Percentiles rank a stretch among this genome's conserved stretches.
These are phyloP conservation scores for Rhodophaea formosa DNA, from an alignment of 2,888 invertebrate species.

Conservation along the genomic window DNA sequence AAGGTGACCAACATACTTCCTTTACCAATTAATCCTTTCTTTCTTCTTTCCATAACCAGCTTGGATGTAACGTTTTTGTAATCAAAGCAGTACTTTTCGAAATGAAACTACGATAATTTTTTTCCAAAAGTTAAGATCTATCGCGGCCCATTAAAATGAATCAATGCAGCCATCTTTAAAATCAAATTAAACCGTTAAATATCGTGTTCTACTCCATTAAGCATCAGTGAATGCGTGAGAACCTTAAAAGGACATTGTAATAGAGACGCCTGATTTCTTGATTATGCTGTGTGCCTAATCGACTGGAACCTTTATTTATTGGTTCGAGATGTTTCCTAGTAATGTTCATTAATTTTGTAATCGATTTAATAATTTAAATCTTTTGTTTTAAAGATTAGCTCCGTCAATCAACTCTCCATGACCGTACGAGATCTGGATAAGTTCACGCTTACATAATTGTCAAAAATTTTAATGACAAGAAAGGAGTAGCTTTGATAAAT, in stretches of 20 bases:
- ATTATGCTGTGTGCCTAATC: conserved; percentile 10
- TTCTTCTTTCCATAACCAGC: too few species aligned
- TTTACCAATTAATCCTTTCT: too few species aligned
- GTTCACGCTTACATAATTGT: too few species aligned
- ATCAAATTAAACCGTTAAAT: conserved; percentile 10
- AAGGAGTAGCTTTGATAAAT: too few species aligned
- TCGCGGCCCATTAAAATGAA: conserved; percentile 4
- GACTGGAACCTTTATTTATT: conserved; percentile 10
- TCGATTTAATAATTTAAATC: not conserved
- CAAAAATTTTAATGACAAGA: too few species aligned
- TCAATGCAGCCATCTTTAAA: conserved; percentile 8
- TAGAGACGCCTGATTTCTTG: conserved; percentile 9
- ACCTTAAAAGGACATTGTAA: conserved; percentile 6
- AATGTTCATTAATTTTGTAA: not conserved
- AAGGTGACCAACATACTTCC: too few species aligned
- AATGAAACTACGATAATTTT: too few species aligned
- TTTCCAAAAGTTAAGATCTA: not conserved
- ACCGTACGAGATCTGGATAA: too few species aligned
- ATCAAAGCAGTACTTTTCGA: too few species aligned
- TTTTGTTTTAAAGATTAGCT: not conserved
- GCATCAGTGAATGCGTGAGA: conserved; percentile 8
- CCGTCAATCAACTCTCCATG: not conserved
- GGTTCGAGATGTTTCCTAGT: not conserved
- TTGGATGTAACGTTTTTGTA: too few species aligned
- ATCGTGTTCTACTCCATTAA: conserved; percentile 11